Evolutionary conservation across 1,140 invertebrate genomes (phyloP), one percentile per base, ranked within the genome.

Genomic region (Leptinotarsa lineolata): DNA sequence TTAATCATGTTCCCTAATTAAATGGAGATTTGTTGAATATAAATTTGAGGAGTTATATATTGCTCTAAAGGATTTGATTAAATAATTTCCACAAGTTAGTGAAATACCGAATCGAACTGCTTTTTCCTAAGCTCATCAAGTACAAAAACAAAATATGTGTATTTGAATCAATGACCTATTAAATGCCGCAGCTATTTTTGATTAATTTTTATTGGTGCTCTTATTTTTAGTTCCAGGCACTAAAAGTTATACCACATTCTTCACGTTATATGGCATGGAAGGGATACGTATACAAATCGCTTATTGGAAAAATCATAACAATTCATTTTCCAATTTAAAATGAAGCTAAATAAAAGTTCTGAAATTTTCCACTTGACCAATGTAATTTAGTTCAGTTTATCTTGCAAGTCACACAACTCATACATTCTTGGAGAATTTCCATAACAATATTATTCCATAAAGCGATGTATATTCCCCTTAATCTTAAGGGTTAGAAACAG

Each of bases 61-160:
- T 63, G 11, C 4, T 63, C 16, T 15, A 13, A 30, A 15, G 24
- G 20, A 22, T 63, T 63, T 63, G 21, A 63, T 12, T 24, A 20
- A 4, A n/a, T n/a, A 21, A 21, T 63, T 63, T 63, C 21, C 61
- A 21, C 13, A 63, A 20, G 13, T 15, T 21, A 63, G 20, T 63
- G 21, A 12, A 30, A 20, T 63, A 20, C 20, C 61, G 15, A 22
- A n/a, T 21, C 13, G 58, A 18, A 30, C 61, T 73, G 48, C 45
- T 60, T 76, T 76, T 76, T 73, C 71, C 54, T 58, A 72, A 73
- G 71, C 74, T 76, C 73, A 76, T 60, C 60, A 46, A 61, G 58
- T 63, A 70, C 68, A 73, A 76, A 76, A 30, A 72, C 70, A 75
- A 58, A 68, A 72, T 73, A 65, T 65, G 66, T 72, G 72, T 73